These are phyloP conservation scores for Parnassius orleans DNA, from an alignment of 2,888 invertebrate species.

Conservation along the genomic window DNA sequence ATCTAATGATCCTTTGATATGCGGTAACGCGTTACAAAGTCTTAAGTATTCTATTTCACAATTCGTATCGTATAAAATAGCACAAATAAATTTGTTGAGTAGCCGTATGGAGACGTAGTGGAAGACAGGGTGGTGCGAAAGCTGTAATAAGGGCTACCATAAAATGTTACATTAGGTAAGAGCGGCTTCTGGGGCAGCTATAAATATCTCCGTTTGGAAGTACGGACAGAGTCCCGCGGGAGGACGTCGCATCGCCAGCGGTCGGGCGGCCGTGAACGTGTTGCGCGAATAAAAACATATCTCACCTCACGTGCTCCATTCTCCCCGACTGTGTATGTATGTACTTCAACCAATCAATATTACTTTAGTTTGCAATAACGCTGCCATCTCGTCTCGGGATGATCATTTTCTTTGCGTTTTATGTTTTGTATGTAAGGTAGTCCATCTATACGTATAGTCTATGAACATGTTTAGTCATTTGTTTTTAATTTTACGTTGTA, in stretches of 20 bases:
- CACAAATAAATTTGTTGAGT: conserved; percentile 58
- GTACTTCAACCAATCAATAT: conserved; percentile 67
- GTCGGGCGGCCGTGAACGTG: conserved; percentile 70
- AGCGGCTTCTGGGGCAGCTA: conserved; percentile 79
- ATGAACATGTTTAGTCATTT: too few relatives aligned
- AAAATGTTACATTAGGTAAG: conserved; percentile 80
- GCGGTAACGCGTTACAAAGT: neutral
- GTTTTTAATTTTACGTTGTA: too few relatives aligned
- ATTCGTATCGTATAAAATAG: conserved; percentile 22
- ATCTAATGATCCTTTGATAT: conserved; percentile 32
- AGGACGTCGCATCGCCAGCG: conserved; percentile 64
- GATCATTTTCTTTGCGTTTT: too few relatives aligned
- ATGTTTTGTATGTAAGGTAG: too few relatives aligned
- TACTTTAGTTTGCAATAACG: conserved; percentile 62
- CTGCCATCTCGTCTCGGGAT: conserved; percentile 48
- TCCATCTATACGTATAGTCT: too few relatives aligned
- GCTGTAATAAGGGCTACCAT: conserved; percentile 79
- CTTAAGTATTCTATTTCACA: conserved; percentile 20
- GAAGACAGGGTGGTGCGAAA: conserved; percentile 59
- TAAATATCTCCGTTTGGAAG: conserved; percentile 80
- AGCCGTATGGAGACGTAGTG: conserved; percentile 44
- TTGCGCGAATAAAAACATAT: conserved; percentile 75
- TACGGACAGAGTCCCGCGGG: conserved; percentile 78
- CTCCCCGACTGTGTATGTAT: conserved; percentile 38
- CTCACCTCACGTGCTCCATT: conserved; percentile 53